Conservation (phyloP, 2,888 invertebrate species). For the Carabus problematicus region DNA sequence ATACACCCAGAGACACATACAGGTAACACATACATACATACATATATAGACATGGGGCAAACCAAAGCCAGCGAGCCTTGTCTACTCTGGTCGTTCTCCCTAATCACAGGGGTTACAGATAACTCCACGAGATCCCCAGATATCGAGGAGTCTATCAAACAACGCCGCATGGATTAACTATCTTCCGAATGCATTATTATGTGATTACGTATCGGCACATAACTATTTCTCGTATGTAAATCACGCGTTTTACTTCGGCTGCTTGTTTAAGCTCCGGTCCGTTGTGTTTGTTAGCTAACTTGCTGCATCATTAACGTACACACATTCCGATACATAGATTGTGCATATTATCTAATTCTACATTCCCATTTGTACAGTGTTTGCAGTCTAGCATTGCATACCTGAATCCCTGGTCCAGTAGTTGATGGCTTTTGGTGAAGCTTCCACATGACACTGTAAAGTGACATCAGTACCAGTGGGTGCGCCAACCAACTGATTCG, state of each 20-base stretch:
- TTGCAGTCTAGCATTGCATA: constrained; percentile 59
- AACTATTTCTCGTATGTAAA: constrained; percentile 33
- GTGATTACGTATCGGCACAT: constrained; percentile 39
- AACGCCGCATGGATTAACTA: constrained; percentile 39
- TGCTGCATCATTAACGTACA: no score
- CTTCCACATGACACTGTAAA: constrained; percentile 85
- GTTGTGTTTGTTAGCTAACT: no score
- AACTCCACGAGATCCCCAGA: constrained; percentile 42
- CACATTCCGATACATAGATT: neutral
- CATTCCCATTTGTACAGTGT: neutral
- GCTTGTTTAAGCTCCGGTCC: neutral
- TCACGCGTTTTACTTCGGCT: constrained; percentile 4
- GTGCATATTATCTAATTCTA: neutral
- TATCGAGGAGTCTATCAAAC: constrained; percentile 42
- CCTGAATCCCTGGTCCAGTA: constrained; percentile 92
- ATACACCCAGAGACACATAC: neutral
- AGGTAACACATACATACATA: neutral
- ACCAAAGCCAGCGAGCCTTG: no score
- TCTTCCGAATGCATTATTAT: constrained; percentile 41
- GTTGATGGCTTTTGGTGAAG: constrained; percentile 92
- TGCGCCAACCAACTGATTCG: constrained; percentile 90
- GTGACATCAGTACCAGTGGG: constrained; percentile 86
- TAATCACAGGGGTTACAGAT: constrained; percentile 37
- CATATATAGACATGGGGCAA: neutral
- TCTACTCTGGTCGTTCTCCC: constrained; percentile 18